Evolutionary conservation across 2,888 invertebrate genomes (phyloP).

Genomic region (Patella caerulea): DNA sequence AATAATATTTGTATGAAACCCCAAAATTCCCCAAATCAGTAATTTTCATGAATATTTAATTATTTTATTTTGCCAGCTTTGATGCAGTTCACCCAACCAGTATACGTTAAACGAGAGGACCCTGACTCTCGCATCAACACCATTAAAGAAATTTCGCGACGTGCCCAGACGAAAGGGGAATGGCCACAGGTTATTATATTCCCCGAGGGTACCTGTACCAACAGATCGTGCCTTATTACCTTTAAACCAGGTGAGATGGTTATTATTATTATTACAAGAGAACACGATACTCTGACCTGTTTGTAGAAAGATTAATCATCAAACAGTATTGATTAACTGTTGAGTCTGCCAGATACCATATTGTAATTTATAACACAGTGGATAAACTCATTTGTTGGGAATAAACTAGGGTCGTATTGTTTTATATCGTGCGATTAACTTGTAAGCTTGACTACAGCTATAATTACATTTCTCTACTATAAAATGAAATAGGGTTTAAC

Average conservation of each 20-base stretch:
- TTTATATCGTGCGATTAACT: too few species aligned
- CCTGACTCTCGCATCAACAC: slow-evolving; percentile 92
- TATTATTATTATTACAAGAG: background rate
- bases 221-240: slow-evolving; percentile 83
- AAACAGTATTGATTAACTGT: too few species aligned
- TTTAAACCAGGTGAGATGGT: slow-evolving; percentile 67
- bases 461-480: too few species aligned
- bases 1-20: too few species aligned
- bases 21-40: too few species aligned
- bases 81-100: slow-evolving; percentile 94
- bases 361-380: background rate
- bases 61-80: slow-evolving; percentile 76
- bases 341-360: background rate
- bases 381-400: background rate
- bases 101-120: slow-evolving; percentile 94
- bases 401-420: background rate
- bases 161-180: slow-evolving; percentile 83
- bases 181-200: slow-evolving; percentile 97
- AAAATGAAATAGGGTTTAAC: too few species aligned
- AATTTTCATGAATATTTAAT: too few species aligned
- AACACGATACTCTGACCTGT: background rate
- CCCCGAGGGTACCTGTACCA: slow-evolving; percentile 97
- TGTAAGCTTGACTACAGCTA: too few species aligned
- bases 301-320: too few species aligned
- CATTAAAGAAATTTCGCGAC: slow-evolving; percentile 87